Evolutionary conservation across 1,140 invertebrate species (phyloP), one percentile per base, ranked within the genome.

Genomic region (Halesus radiatus): DNA sequence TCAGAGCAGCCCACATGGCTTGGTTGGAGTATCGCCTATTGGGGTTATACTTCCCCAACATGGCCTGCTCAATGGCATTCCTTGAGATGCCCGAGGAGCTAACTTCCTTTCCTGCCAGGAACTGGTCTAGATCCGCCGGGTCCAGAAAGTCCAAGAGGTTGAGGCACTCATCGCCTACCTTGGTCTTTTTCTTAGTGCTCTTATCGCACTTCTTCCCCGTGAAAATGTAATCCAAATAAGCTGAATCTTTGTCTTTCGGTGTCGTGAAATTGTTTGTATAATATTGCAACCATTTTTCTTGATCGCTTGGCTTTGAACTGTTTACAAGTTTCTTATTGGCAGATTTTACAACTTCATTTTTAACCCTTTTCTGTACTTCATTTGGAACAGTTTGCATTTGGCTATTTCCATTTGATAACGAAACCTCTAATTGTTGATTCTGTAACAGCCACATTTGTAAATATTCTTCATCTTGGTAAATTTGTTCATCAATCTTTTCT

Each of bases 31-130:
- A 84, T 16, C 89, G 81, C 15, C 89, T 80, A 70, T 90, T 90
- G 6, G 89, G 89, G 56, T 90, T 90, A 23, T 88, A 90, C 73
- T 90, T 90, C 0, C 89, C 89, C 89, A 90, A 89, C 89, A 90
- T 90, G 0, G 88, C 88, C 45, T 88, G 84, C 68, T 90, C 89
- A 58, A 90, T 78, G 45, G 89, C 88, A 72, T 89, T 89, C 7
- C 89, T 81, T 8, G 87, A 88, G 79, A 90, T 58, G 3, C 88
- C 89, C 4, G 88, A 89, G 0, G 88, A 89, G 26, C 88, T 89
- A 0, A 90, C 86, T 79, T 90, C 89, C 70, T 89, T 88, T 1
- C 89, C 89, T 45, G 88, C 88, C 58, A 89, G 77, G 81, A 89
- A 90, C 79, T 89, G 88, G 68, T 89, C 89, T 72, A 90, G 78